phyloP scores from a whole-genome alignment of 2,797 vertebrate species.

The Scolopax rusticola region DNA sequence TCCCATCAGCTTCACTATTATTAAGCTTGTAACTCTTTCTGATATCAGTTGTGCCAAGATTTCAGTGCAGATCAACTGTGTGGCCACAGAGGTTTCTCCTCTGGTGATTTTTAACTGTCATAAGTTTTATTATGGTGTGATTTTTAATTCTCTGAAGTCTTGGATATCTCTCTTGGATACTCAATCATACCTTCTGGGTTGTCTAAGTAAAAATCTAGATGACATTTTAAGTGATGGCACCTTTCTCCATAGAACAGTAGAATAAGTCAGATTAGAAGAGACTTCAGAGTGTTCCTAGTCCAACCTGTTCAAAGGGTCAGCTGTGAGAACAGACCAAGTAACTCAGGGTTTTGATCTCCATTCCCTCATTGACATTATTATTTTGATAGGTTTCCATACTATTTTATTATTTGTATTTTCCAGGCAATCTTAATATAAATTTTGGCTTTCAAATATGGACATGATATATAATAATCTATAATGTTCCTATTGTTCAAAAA shows the following conservation, averaged over 20 bases:
- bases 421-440: neutral
- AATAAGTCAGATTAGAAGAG: neutral
- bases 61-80: neutral
- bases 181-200: neutral
- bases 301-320: neutral
- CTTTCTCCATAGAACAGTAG: neutral
- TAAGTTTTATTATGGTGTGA: neutral
- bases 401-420: neutral
- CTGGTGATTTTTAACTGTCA: neutral
- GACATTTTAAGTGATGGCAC: neutral
- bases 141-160: neutral
- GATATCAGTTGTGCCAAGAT: neutral
- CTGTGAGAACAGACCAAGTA: neutral
- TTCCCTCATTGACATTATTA: neutral
- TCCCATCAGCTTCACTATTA: neutral
- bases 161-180: neutral
- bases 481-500: neutral
- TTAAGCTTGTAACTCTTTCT: neutral
- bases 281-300: neutral
- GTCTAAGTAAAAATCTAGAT: neutral
- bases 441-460: neutral
- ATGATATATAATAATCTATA: neutral
- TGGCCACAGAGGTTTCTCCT: neutral
- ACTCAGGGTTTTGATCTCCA: neutral
- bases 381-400: neutral